Evolutionary conservation across 2,113 vertebrate genomes (phyloP).

Genomic region (Eclectus roratus): DNA sequence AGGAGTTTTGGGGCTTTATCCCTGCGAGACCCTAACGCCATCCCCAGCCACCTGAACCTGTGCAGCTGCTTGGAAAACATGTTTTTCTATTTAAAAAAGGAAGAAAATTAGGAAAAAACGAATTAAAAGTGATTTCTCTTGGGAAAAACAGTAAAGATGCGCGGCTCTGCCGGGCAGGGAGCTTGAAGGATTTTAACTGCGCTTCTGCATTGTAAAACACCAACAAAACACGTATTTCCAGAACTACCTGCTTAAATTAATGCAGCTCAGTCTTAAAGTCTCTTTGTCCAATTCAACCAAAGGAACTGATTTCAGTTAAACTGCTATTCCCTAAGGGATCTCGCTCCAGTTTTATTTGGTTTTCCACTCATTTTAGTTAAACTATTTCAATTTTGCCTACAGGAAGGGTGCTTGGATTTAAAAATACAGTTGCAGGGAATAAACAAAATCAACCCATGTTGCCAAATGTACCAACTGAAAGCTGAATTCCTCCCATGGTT

Average conservation of each 20-base stretch:
- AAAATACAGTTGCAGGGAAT: background rate
- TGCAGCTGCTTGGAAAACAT: background rate
- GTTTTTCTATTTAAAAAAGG: background rate
- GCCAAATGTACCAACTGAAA: background rate
- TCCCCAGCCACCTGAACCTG: background rate
- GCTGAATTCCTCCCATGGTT: background rate
- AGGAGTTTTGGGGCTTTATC: background rate
- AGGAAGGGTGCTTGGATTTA: background rate
- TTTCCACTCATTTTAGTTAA: background rate
- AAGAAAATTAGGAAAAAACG: background rate
- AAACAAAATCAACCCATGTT: background rate
- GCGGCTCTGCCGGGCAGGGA: background rate
- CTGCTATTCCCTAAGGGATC: background rate
- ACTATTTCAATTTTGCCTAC: background rate
- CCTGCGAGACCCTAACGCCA: fast-evolving
- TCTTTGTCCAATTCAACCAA: background rate
- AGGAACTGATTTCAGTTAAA: background rate
- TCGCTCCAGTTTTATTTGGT: background rate
- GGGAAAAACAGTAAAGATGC: background rate
- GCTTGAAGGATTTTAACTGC: background rate
- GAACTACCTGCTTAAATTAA: background rate
- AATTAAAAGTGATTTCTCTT: background rate
- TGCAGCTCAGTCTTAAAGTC: background rate
- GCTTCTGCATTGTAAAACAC: background rate
- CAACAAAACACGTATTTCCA: background rate